A percentile compares a stretch with the other conserved stretches of the same genome.
These are phyloP conservation scores for Lycocerus yunnanus DNA, from an alignment of 2,888 invertebrate genomes.

Conservation along the genomic window DNA sequence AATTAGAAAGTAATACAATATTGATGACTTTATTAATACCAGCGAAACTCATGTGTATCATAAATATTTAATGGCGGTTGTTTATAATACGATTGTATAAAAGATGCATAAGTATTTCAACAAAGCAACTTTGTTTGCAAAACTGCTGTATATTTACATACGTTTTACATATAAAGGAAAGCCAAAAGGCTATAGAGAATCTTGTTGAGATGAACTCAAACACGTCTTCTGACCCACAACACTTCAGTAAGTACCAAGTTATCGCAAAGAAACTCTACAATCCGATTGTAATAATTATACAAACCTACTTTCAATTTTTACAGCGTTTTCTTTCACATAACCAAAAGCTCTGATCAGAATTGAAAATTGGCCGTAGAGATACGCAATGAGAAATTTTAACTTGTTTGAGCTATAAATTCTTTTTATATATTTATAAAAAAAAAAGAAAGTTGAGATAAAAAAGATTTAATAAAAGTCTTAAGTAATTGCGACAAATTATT, in stretches of 20 bases:
- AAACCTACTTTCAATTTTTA: slow-evolving; percentile 48
- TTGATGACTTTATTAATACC: not conserved
- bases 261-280: slow-evolving; percentile 22
- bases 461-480: not conserved
- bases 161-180: not conserved
- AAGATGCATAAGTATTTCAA: not conserved
- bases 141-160: slow-evolving; percentile 8
- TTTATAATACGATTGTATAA: not conserved
- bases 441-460: not conserved
- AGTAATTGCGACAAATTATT: not conserved
- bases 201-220: slow-evolving; percentile 10
- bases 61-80: not conserved
- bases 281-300: slow-evolving; percentile 46
- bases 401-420: too few species aligned
- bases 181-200: slow-evolving; percentile 1
- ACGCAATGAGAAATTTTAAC: not conserved
- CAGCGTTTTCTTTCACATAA: slow-evolving; percentile 34
- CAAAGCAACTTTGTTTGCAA: slow-evolving; percentile 5
- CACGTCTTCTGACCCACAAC: slow-evolving; percentile 6
- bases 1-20: not conserved
- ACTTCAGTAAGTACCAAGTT: not conserved
- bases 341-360: slow-evolving; percentile 38
- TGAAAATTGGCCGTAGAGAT: slow-evolving; percentile 33
- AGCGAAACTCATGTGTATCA: not conserved
- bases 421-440: too few species aligned